Percentiles rank a stretch among this genome's conserved stretches.
phyloP scores from a whole-genome alignment of 2,888 invertebrate species.

The Coronaproctus castanopsis region DNA sequence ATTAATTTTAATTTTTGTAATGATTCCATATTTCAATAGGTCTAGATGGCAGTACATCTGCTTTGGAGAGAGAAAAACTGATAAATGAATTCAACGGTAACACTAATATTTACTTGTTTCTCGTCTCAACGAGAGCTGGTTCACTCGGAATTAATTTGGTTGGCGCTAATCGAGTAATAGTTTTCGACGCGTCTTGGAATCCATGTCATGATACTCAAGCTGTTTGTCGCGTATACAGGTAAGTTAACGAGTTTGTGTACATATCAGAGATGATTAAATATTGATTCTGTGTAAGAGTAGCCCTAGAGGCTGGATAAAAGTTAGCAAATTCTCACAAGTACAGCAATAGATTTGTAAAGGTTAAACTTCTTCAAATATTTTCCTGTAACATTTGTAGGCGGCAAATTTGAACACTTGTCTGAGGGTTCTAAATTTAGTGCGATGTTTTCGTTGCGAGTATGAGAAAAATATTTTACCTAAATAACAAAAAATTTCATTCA shows the following conservation, averaged over 20 bases:
- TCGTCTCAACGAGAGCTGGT: constrained; percentile 91
- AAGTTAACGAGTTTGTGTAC: constrained; percentile 6
- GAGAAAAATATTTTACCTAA: too few relatives aligned
- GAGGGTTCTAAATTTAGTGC: too few relatives aligned
- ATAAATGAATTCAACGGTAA: constrained; percentile 92
- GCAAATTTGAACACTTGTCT: too few relatives aligned
- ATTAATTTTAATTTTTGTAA: too few relatives aligned
- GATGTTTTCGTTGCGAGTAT: too few relatives aligned
- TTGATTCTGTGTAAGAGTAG: too few relatives aligned
- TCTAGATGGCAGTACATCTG: constrained; percentile 86
- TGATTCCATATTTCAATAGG: constrained; percentile 34
- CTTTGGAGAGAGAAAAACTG: constrained; percentile 80
- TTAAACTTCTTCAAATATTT: too few relatives aligned
- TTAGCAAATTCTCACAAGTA: too few relatives aligned
- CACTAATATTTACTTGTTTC: constrained; percentile 65
- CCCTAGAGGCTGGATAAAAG: too few relatives aligned
- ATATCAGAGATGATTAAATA: neutral
- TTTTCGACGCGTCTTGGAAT: constrained; percentile 98
- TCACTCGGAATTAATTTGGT: constrained; percentile 92
- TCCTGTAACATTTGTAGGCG: too few relatives aligned
- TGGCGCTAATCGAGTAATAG: constrained; percentile 90
- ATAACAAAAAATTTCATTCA: too few relatives aligned
- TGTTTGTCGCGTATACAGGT: constrained; percentile 80
- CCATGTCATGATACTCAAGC: constrained; percentile 97
- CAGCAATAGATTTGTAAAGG: too few relatives aligned